These are phyloP conservation scores for Colostygia pectinataria DNA, from an alignment of 2,888 invertebrate species.

Conservation along the genomic window DNA sequence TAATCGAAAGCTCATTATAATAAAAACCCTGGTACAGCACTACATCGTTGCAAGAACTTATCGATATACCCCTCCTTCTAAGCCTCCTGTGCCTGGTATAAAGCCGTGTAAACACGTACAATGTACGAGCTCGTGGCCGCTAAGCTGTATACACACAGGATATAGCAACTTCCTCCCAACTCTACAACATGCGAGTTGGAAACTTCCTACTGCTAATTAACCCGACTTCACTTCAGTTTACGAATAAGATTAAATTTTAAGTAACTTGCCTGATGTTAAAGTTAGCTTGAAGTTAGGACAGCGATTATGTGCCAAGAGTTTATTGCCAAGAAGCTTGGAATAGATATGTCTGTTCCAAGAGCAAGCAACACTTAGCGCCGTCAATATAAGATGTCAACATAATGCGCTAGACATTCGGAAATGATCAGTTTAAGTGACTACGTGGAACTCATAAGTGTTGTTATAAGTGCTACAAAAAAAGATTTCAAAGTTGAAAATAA, in stretches of 20 bases:
- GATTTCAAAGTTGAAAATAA: too few species aligned
- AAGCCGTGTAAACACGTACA: conserved; percentile 8
- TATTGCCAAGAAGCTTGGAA: too few species aligned
- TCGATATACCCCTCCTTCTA: neutral
- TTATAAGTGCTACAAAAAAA: too few species aligned
- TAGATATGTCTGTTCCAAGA: too few species aligned
- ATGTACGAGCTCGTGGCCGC: conserved; percentile 7
- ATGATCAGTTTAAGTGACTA: too few species aligned
- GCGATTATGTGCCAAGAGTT: too few species aligned
- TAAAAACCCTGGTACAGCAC: too few species aligned
- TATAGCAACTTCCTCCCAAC: conserved; percentile 14
- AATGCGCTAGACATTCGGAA: too few species aligned
- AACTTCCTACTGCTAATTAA: conserved; percentile 19
- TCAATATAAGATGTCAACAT: too few species aligned
- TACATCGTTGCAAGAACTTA: neutral
- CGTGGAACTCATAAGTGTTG: too few species aligned
- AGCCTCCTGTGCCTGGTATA: conserved; percentile 1
- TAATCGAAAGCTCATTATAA: too few species aligned
- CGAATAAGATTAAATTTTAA: conserved; percentile 17
- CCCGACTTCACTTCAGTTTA: conserved; percentile 9
- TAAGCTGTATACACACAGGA: conserved; percentile 19
- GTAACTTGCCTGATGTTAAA: conserved; percentile 2
- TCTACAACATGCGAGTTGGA: conserved; percentile 3
- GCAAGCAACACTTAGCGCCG: too few species aligned
- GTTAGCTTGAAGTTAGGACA: neutral